These are phyloP conservation scores for Heloderma charlesbogerti DNA, from an alignment of 2,113 vertebrate species.

Conservation along the genomic window DNA sequence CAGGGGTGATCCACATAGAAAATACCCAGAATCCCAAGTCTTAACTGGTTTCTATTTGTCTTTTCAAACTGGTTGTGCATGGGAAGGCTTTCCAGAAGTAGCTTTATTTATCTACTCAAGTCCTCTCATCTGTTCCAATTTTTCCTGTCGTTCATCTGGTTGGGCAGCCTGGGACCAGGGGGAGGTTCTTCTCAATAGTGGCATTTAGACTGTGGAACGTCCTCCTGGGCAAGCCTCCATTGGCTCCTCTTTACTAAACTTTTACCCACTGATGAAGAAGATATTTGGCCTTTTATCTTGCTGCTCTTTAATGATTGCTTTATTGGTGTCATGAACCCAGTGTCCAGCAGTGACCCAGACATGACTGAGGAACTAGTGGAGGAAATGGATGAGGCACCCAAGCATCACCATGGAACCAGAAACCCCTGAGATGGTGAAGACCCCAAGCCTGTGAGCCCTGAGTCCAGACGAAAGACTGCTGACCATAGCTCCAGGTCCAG, in stretches of 20 bases:
- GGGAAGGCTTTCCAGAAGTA: neutral
- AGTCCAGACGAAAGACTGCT: neutral
- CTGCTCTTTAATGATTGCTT: neutral
- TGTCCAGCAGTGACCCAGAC: neutral
- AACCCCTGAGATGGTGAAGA: no score
- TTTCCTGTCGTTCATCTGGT: neutral
- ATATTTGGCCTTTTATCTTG: neutral
- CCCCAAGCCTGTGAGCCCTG: no score
- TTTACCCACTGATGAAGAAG: neutral
- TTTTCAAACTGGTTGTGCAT: neutral
- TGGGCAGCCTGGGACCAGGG: neutral
- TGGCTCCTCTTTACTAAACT: neutral
- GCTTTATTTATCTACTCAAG: neutral
- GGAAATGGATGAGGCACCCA: no score
- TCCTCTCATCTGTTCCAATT: neutral
- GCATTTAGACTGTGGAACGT: neutral
- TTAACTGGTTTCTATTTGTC: neutral
- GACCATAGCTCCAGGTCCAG: no score
- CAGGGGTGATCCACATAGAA: neutral
- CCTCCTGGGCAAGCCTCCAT: no score
- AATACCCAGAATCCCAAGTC: neutral
- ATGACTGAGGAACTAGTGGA: neutral
- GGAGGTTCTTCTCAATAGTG: neutral
- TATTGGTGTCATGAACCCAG: neutral
- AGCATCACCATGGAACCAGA: no score